Evolutionary conservation across 1,140 invertebrate genomes (phyloP).

Genomic region (Drosophila cardini): DNA sequence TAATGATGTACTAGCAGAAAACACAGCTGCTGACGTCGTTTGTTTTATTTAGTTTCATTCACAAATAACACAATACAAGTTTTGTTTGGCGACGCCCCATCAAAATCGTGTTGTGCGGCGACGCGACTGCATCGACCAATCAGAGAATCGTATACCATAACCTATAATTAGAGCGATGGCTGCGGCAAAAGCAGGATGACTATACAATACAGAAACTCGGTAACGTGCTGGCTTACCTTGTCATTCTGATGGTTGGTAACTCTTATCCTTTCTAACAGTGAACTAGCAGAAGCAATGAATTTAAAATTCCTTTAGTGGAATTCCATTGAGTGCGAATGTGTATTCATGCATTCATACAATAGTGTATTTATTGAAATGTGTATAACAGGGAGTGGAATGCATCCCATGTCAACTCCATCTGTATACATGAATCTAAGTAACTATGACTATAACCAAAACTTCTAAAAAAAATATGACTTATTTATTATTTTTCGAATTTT

Average conservation of each 20-base stretch:
- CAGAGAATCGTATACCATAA: conserved; percentile 55
- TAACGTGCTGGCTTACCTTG: conserved; percentile 33
- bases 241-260: conserved; percentile 4
- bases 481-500: no score
- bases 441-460: no score
- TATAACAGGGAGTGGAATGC: no score
- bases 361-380: no score
- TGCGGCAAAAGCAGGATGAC: conserved; percentile 69
- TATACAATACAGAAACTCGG: conserved; percentile 35
- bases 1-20: conserved; percentile 42
- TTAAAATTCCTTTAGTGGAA: no score
- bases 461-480: no score
- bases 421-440: no score
- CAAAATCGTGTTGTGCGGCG: conserved; percentile 30
- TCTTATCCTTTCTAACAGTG: background rate
- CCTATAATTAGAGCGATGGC: conserved; percentile 85
- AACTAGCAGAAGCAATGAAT: no score
- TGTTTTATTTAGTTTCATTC: conserved; percentile 47
- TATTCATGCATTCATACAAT: no score
- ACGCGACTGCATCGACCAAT: conserved; percentile 57
- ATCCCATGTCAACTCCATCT: no score
- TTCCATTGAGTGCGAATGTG: no score
- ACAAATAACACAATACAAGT: conserved; percentile 62
- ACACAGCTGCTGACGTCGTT: background rate
- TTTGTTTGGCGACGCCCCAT: conserved; percentile 64